A percentile compares a stretch with the other conserved stretches of the same genome.
phyloP scores from a whole-genome alignment of 2,888 invertebrate genomes.

The Drosophila putrida region DNA sequence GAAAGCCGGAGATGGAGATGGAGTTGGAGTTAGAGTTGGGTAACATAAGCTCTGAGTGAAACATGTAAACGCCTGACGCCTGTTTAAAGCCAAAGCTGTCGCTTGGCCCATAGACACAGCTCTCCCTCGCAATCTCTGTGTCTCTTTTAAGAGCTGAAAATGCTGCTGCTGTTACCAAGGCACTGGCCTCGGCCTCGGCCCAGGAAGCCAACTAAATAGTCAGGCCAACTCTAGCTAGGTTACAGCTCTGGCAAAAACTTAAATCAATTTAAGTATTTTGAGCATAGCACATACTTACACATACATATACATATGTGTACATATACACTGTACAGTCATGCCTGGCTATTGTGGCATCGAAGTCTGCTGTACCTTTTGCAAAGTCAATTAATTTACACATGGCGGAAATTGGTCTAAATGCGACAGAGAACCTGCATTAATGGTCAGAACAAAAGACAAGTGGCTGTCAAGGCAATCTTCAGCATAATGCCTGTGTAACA shows the following conservation, averaged over 20 bases:
- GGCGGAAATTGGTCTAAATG: slow-evolving; percentile 49
- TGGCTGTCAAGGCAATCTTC: slow-evolving; percentile 41
- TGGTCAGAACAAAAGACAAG: slow-evolving; percentile 44
- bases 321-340: slow-evolving; percentile 11
- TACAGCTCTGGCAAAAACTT: slow-evolving; percentile 37
- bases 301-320: slow-evolving; percentile 7
- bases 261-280: slow-evolving; percentile 62
- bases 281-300: slow-evolving; percentile 7
- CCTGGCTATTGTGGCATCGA: too few species aligned
- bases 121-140: not conserved
- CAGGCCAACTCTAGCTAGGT: slow-evolving; percentile 16
- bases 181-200: slow-evolving; percentile 28
- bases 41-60: slow-evolving; percentile 62
- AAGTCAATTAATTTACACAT: slow-evolving; percentile 72
- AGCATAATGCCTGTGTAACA: slow-evolving; percentile 24
- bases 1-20: slow-evolving; percentile 34
- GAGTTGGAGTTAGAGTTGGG: slow-evolving; percentile 29
- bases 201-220: slow-evolving; percentile 55
- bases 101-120: slow-evolving; percentile 37
- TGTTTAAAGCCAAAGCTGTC: slow-evolving; percentile 45
- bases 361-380: slow-evolving; percentile 10
- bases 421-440: slow-evolving; percentile 21
- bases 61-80: slow-evolving; percentile 52
- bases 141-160: not conserved
- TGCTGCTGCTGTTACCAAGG: slow-evolving; percentile 39